Conservation (phyloP, 2,113 vertebrate species). For the Cavia aperea region DNA sequence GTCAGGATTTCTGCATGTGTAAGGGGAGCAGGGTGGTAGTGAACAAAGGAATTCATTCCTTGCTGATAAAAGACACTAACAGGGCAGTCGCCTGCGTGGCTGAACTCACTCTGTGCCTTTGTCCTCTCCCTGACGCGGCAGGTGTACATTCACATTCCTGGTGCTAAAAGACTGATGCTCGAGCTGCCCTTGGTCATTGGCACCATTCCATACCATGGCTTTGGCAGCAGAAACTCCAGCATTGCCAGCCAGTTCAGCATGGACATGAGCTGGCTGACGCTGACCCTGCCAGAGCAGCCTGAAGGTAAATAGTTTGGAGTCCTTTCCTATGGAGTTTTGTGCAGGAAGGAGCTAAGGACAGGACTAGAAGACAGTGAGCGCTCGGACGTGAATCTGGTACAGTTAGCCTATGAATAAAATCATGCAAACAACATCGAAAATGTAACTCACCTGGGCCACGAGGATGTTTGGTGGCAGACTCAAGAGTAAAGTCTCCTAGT, state of each 20-base stretch:
- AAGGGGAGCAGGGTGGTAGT: not conserved
- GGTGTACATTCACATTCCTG: conserved; percentile 87
- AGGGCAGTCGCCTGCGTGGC: accelerated
- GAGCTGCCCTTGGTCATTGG: conserved; percentile 86
- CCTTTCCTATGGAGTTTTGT: not conserved
- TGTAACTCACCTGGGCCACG: not conserved
- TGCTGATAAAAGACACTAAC: not conserved
- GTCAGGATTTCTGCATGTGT: not conserved
- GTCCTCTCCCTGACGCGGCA: conserved; percentile 44
- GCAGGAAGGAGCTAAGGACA: accelerated
- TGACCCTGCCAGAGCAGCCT: conserved; percentile 81
- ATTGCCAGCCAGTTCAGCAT: conserved; percentile 77
- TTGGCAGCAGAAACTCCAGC: conserved; percentile 79
- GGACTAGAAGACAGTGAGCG: accelerated
- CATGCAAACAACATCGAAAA: not conserved
- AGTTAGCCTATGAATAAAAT: not conserved
- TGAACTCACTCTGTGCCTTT: not conserved
- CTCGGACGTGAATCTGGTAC: accelerated
- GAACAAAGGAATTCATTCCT: not conserved
- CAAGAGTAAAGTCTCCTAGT: not conserved
- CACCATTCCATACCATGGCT: conserved; percentile 80
- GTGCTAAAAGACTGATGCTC: conserved; percentile 83
- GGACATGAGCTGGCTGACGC: conserved; percentile 82
- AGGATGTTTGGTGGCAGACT: not conserved
- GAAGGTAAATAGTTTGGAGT: conserved; percentile 77